phyloP scores from a whole-genome alignment of 1,140 invertebrate species.

The Caenorhabditis brenneri region DNA sequence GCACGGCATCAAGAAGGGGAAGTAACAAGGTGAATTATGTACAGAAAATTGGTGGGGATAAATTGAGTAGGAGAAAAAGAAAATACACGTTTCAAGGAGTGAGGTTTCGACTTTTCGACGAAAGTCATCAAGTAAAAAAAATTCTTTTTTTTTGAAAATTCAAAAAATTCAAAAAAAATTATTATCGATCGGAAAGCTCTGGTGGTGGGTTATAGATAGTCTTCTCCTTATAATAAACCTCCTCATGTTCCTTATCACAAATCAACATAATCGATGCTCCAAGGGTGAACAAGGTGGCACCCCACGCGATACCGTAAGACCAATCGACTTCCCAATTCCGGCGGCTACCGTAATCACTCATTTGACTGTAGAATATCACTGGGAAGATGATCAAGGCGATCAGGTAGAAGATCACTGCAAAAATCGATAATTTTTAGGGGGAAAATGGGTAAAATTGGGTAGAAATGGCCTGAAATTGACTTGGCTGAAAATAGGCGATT shows the following conservation, averaged over 20 bases:
- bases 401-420: constrained; percentile 85
- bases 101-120: background rate
- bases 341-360: constrained; percentile 76
- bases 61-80: background rate
- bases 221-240: constrained; percentile 94
- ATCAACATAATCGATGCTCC: constrained; percentile 88
- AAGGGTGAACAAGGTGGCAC: constrained; percentile 91
- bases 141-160: background rate
- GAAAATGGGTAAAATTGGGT: too few relatives aligned
- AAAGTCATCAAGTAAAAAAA: background rate
- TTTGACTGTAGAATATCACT: constrained; percentile 88
- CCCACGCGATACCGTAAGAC: constrained; percentile 97
- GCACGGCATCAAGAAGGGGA: constrained; percentile 12
- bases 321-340: constrained; percentile 77
- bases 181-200: constrained; percentile 57
- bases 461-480: too few relatives aligned
- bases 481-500: too few relatives aligned
- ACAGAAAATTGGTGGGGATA: constrained; percentile 7
- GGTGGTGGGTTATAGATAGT: constrained; percentile 72
- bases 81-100: constrained; percentile 25
- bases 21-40: background rate
- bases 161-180: background rate
- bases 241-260: constrained; percentile 96
- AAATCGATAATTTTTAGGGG: background rate
- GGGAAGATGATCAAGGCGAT: constrained; percentile 94